Base-by-base conservation (phyloP, 2,888 invertebrate species). In the Sphaerophoria rueppellii region DNA sequence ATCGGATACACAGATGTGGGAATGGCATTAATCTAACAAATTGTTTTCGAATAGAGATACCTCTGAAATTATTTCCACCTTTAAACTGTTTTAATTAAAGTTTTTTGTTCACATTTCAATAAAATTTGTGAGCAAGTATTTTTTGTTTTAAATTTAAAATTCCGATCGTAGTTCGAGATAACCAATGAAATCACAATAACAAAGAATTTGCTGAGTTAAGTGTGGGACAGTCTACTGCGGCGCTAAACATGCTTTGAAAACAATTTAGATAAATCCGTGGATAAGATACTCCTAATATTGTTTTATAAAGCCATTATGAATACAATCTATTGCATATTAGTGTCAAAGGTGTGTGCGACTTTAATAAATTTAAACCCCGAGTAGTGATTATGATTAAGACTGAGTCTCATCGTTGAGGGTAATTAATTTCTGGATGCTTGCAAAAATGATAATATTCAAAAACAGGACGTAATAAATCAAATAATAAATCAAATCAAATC, bases 291-390 rank as follows among this genome's bases (percentile, higher is more conserved):
- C 55, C 46, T 76, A 76, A 72, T 40, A 61, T 12, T 61, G 52
- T 46, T 65, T 83, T 79, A 83, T 73, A 74, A 67, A 65, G 65
- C 43, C 58, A 63, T 70, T 78, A 79, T 82, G 61, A 74, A 83
- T 83, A 83, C 75, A 24, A 24, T 75, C 71, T 75, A 79, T 83
- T 71, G 69, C 75, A 55, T 72, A 72, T 76, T 83, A 80, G 69
- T 76, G 80, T 71, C 80, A 72, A 61, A 61, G 69, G 52, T 67
- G 60, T 79, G 71, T 52, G 14, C 50, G 52, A 12, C 58, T 61
- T 50, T 54, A 48, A 60, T 63, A 58, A 57, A 37, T n/a, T 65
- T 40, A 54, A 70, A 58, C 48, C 14, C 14, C 24, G 24, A 24
- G 24, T 24, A 24, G 24, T 24, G 24, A 2, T 61, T 34, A n/a